phyloP scores from a whole-genome alignment of 2,113 vertebrate genomes.

The Calyptomena viridis region DNA sequence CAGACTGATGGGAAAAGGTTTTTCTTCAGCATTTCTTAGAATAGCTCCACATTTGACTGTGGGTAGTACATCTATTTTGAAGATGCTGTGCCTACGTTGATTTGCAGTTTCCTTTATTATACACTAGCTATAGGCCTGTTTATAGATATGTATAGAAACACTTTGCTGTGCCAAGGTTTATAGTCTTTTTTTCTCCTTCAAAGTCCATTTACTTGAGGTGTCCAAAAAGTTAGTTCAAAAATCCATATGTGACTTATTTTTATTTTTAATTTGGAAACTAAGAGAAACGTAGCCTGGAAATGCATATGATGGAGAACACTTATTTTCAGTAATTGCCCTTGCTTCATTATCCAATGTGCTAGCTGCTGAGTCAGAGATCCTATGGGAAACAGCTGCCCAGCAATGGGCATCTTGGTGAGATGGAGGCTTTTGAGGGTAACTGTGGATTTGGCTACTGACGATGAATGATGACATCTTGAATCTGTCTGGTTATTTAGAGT shows the following conservation, averaged over 20 bases:
- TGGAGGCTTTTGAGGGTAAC: background rate
- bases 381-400: background rate
- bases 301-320: background rate
- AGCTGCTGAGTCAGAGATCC: background rate
- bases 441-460: background rate
- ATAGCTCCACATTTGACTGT: background rate
- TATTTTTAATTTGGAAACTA: background rate
- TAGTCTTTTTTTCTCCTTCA: background rate
- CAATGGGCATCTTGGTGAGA: background rate
- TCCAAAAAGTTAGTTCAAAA: slow-evolving; percentile 16
- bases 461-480: background rate
- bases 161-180: slow-evolving; percentile 38
- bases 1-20: background rate
- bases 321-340: background rate
- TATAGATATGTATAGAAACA: slow-evolving; percentile 36
- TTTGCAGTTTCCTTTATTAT: slow-evolving; percentile 55
- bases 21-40: background rate
- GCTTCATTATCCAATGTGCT: background rate
- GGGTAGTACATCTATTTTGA: slow-evolving; percentile 30
- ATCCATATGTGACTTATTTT: background rate
- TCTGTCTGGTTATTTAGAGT: background rate
- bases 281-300: background rate
- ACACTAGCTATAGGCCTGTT: slow-evolving; percentile 37
- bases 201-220: slow-evolving; percentile 62
- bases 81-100: slow-evolving; percentile 34